Evolutionary conservation across 2,888 invertebrate genomes (phyloP), one percentile per base, ranked within the genome.

Genomic region (Apoda limacodes): DNA sequence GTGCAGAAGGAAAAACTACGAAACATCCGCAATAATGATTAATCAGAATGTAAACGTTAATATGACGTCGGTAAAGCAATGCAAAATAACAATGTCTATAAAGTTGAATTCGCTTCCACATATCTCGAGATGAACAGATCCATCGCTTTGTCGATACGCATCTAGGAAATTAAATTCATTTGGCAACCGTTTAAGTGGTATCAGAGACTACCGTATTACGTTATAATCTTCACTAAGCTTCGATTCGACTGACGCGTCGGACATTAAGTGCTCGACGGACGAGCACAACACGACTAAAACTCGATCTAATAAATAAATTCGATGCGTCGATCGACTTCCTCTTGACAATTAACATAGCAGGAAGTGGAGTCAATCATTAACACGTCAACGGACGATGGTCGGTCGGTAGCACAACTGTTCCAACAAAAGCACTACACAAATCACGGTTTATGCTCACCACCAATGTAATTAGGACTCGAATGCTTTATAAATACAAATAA

Each of bases 201-300:
- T 55, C 60, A 61, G n/a, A n/a, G 59, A 76, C 78, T 78, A 76
- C 78, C 67, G 78, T 75, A 64, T 75, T 78, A 78, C 76, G 76
- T 75, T 75, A 57, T 76, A 74, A 76, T 74, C 72, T 64, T 63
- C 54, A 54, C 55, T 72, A 68, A 74, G 63, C 66, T 54, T 42
- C 59, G 37, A 42, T 40, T 47, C 49, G 65, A 71, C 62, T 74
- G 78, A 76, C 78, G 75, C 7, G 69, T 50, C 64, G 57, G 50
- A 17, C 7, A n/a, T n/a, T n/a, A n/a, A n/a, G n/a, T n/a, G n/a
- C n/a, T n/a, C n/a, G n/a, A n/a, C n/a, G n/a, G n/a, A n/a, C n/a
- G n/a, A n/a, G n/a, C n/a, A n/a, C n/a, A n/a, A n/a, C n/a, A n/a
- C n/a, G n/a, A 63, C 59, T 60, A 63, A 66, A 70, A 65, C 52